phyloP scores from a whole-genome alignment of 2,113 vertebrate species.

The Eretmochelys imbricata region DNA sequence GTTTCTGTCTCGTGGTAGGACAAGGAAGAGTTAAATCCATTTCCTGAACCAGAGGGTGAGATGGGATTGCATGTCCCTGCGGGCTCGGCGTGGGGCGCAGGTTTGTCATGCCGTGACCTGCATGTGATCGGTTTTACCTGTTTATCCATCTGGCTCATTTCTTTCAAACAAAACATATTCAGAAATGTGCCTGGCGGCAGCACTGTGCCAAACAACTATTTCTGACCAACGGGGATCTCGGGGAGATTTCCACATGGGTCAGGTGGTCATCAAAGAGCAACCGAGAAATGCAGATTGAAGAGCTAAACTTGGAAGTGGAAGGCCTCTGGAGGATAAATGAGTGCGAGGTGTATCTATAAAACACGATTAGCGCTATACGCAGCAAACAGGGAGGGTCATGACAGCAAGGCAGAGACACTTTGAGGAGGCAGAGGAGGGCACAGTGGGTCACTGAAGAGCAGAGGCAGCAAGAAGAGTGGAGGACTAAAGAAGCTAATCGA shows the following conservation, averaged over 20 bases:
- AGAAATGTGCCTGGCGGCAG: not conserved
- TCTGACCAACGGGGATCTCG: not conserved
- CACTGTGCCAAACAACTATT: fast-evolving
- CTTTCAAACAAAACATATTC: not conserved
- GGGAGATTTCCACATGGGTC: not conserved
- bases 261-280: not conserved
- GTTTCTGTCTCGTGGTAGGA: not conserved
- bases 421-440: slow-evolving; percentile 25
- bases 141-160: not conserved
- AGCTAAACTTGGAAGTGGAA: not conserved
- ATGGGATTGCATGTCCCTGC: not conserved
- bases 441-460: slow-evolving; percentile 53
- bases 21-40: not conserved
- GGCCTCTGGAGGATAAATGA: not conserved
- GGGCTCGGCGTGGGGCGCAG: not conserved
- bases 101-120: not conserved
- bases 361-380: not conserved
- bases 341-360: not conserved
- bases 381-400: not conserved
- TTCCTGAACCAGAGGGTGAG: not conserved
- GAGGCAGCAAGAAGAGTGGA: slow-evolving; percentile 2
- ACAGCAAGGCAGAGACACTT: not conserved
- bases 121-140: not conserved
- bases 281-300: not conserved
- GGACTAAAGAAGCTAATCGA: too few species aligned